Evolutionary conservation across 2,797 vertebrate species (phyloP), one percentile per base, ranked within the genome.

Genomic region (Atherinosoma microstoma): DNA sequence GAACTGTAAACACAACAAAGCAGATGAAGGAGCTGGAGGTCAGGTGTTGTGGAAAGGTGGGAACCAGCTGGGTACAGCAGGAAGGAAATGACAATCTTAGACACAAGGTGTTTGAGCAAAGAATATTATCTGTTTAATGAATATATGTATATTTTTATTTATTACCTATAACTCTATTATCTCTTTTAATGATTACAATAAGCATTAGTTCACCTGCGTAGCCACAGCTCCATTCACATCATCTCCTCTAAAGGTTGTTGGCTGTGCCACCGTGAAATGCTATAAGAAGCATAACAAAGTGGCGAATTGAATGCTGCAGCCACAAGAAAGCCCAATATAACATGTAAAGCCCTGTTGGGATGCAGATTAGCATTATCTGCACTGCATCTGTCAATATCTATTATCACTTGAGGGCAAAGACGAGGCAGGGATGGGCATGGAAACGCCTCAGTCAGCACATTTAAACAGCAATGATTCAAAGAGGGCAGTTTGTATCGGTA

Each of bases 361-460:
- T 81, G 76, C 77, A 87, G 86, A 85, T 90, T 90, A 87, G 80
- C 40, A 24, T 80, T 91, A 88, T 89, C 84, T 75, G 67, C 20
- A 18, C 75, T 0, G 51, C 80, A 84, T 81, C 81, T 91, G 91
- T 84, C 92, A 75, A 91, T 91, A 89, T 76, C 64, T 80, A 75
- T 85, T 82, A 82, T 54, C 45, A 78, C 63, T 29, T 58, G 79
- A 77, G 83, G 76, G 77, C 79, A 80, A 88, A 85, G 88, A 88
- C 80, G 35, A 54, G 64, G 73, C 72, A 45, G 82, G 49, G 74
- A 66, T 40, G 83, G 75, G 81, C 78, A 49, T 38, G 77, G 68
- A 87, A 89, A 70, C 58, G 84, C 88, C 49, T 89, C 76, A 20
- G 81, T 91, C 89, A 89, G 87, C 90, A 90, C 58, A 15, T 63